Percentiles rank a stretch among this genome's conserved stretches.
phyloP scores from a whole-genome alignment of 2,797 vertebrate species.

The Phalloptychus januarius region DNA sequence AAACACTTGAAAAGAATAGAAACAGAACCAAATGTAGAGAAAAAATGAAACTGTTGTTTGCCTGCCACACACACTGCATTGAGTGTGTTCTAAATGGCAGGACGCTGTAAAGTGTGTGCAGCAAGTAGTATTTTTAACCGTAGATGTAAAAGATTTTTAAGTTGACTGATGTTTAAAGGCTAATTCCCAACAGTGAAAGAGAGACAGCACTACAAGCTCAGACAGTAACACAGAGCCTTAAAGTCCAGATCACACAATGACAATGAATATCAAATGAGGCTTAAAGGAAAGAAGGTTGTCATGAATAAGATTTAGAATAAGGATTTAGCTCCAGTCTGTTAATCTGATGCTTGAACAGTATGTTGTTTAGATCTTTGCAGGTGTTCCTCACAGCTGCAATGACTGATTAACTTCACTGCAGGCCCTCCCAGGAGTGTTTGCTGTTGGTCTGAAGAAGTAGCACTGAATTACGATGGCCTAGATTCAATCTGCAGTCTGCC shows the following conservation, averaged over 20 bases:
- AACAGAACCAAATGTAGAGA: background rate
- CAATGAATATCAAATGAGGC: background rate
- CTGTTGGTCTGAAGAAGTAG: conserved; percentile 26
- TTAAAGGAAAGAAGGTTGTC: background rate
- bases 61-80: background rate
- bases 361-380: conserved; percentile 55
- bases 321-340: conserved; percentile 1
- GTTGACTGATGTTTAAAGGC: background rate
- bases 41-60: conserved; percentile 10
- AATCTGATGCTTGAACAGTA: conserved; percentile 5
- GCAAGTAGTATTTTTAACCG: background rate
- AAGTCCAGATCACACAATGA: background rate
- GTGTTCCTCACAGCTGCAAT: conserved; percentile 64
- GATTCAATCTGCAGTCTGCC: conserved; percentile 12
- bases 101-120: background rate
- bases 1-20: background rate
- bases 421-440: conserved; percentile 40
- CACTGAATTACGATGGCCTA: conserved; percentile 22
- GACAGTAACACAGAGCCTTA: background rate
- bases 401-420: conserved; percentile 38
- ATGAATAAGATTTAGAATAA: background rate
- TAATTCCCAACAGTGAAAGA: conserved; percentile 3
- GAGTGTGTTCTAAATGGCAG: background rate
- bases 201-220: conserved; percentile 5
- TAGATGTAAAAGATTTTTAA: background rate